Evolutionary conservation across 2,797 vertebrate species (phyloP), one percentile per base, ranked within the genome.

Genomic region (Lindbergichthys nudifrons): DNA sequence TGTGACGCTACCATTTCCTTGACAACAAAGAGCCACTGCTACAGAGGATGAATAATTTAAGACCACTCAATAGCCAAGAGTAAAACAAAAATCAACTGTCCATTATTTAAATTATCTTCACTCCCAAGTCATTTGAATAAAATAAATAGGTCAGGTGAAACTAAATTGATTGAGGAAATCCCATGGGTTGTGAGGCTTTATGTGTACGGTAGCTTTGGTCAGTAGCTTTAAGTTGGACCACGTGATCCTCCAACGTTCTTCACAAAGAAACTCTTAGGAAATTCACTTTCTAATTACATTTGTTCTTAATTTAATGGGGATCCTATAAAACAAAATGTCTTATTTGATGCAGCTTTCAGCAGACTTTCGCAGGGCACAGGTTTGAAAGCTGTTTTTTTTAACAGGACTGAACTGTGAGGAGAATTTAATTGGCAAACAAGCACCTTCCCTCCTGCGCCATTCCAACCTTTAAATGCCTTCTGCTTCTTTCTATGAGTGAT

Each of bases 121-220:
- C 63, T 75, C 71, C 72, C 80, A 15, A 53, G 42, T 75, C 59
- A 66, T 78, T 83, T 84, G 5, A 87, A 84, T 48, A 64, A 65
- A 72, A 81, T 87, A 82, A 81, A 86, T 67, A 73, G 73, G 76
- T 87, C 78, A 82, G 70, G 75, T 79, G 43, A 76, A 84, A 70
- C 53, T 77, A 74, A 81, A 85, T 63, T 82, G 79, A 84, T 70
- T 79, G 67, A 77, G 63, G 69, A 32, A 65, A 16, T 67, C 75
- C 75, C 52, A 46, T 7, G 48, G 58, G 65, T 39, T 72, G 50
- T n/a, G 54, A 16, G 52, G 60, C 30, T 16, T 10, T 12, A 53
- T 41, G 23, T 75, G 56, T 30, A 43, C 30, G 59, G 32, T 1
- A 60, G 62, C 48, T 14, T 60, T 64, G 13, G 61, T 75, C 19